Conservation (phyloP, 2,113 vertebrate species). For the Channa maculata region DNA sequence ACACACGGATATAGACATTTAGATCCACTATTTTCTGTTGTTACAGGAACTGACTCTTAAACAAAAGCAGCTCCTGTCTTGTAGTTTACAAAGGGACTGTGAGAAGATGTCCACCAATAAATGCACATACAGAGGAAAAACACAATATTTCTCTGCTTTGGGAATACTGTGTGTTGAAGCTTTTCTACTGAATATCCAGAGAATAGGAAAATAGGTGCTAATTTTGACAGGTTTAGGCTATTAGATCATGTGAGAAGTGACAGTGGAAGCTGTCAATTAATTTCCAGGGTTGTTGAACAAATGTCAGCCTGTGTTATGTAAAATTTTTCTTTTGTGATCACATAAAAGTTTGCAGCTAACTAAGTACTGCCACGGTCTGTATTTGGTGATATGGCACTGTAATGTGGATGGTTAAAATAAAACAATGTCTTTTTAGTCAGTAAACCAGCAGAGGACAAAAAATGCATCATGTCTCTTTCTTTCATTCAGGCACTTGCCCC, state of each 20-base stretch:
- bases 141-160: too few species aligned
- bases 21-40: neutral
- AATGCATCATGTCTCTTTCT: neutral
- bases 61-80: constrained; percentile 11
- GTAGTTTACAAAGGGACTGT: neutral
- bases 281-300: constrained; percentile 14
- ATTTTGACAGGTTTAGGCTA: constrained; percentile 17
- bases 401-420: neutral
- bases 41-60: neutral
- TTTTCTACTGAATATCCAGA: neutral
- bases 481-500: neutral
- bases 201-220: neutral
- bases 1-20: too few species aligned
- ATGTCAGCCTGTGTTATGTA: too few species aligned
- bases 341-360: neutral
- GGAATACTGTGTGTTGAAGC: neutral
- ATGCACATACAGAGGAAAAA: neutral
- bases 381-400: too few species aligned
- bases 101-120: neutral
- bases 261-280: constrained; percentile 26
- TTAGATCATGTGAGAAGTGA: constrained; percentile 25
- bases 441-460: neutral
- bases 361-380: neutral
- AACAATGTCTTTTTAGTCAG: neutral
- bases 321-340: neutral